Evolutionary conservation across 2,113 vertebrate genomes (phyloP).

Genomic region (Caracal caracal): DNA sequence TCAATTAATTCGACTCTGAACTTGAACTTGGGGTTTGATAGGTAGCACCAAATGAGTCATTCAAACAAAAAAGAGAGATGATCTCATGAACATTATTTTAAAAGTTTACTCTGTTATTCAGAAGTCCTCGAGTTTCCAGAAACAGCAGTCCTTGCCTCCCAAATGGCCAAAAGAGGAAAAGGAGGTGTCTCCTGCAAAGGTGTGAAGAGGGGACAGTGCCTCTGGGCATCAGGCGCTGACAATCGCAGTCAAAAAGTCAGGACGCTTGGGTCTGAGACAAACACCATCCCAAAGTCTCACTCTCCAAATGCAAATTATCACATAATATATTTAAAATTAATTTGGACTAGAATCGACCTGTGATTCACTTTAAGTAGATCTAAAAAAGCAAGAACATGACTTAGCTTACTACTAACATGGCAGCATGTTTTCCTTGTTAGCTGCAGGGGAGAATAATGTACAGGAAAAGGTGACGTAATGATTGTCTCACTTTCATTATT

Average conservation of each 20-base stretch:
- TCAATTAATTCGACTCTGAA: constrained; percentile 50
- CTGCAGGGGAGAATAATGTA: constrained; percentile 89
- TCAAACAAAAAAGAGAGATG: constrained; percentile 41
- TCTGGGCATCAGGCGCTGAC: not conserved
- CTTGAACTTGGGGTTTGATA: constrained; percentile 37
- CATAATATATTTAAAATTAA: not conserved
- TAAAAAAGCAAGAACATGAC: constrained; percentile 64
- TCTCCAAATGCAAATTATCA: not conserved
- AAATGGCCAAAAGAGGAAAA: not conserved
- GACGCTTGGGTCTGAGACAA: not conserved
- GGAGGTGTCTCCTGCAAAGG: not conserved
- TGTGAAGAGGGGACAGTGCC: not conserved
- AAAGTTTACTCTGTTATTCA: constrained; percentile 64
- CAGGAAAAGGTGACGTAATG: constrained; percentile 96
- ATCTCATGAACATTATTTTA: constrained; percentile 59
- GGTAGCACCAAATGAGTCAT: constrained; percentile 46
- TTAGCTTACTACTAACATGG: constrained; percentile 66
- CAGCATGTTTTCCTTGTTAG: constrained; percentile 85
- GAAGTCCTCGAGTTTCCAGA: constrained; percentile 61
- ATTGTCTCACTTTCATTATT: constrained; percentile 94
- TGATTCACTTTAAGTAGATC: not conserved
- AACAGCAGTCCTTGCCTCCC: not conserved
- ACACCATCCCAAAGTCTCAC: not conserved
- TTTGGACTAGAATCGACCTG: not conserved
- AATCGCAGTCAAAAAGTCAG: not conserved